phyloP scores from a whole-genome alignment of 2,797 vertebrate species.

The Megalops cyprinoides region DNA sequence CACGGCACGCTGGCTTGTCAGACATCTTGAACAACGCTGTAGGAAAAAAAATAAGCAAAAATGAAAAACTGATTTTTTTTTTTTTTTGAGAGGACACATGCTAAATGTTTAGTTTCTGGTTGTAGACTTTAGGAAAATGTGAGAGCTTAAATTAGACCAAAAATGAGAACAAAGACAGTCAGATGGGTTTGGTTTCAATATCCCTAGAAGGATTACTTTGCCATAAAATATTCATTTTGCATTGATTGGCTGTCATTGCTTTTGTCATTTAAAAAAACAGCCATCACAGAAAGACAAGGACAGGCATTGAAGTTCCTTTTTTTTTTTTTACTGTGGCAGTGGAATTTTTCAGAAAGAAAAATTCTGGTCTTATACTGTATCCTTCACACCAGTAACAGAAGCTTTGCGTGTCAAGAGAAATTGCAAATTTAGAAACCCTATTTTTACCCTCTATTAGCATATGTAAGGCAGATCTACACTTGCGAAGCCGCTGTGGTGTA shows the following conservation, averaged over 20 bases:
- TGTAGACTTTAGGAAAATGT: background rate
- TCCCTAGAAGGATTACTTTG: background rate
- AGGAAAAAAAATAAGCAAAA: background rate
- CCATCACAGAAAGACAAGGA: background rate
- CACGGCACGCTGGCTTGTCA: fast-evolving
- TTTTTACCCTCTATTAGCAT: slow-evolving; percentile 5
- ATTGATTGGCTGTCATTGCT: slow-evolving; percentile 1
- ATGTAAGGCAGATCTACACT: slow-evolving; percentile 18
- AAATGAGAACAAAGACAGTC: background rate
- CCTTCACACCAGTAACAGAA: background rate
- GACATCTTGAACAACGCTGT: slow-evolving; percentile 14
- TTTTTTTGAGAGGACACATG: background rate
- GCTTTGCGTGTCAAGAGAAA: slow-evolving; percentile 4
- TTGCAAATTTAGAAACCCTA: slow-evolving; percentile 12
- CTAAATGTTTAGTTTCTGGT: background rate
- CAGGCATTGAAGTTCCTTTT: background rate
- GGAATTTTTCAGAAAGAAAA: background rate
- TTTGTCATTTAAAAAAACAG: background rate
- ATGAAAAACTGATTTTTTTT: background rate
- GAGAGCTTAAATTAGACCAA: slow-evolving; percentile 19
- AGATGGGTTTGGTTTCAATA: slow-evolving; percentile 1
- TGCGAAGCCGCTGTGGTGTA: background rate
- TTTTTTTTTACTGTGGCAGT: background rate
- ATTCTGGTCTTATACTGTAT: background rate
- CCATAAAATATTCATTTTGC: background rate